Conservation (phyloP, 2,797 vertebrate genomes). For the Tauraco hartlaubi region DNA sequence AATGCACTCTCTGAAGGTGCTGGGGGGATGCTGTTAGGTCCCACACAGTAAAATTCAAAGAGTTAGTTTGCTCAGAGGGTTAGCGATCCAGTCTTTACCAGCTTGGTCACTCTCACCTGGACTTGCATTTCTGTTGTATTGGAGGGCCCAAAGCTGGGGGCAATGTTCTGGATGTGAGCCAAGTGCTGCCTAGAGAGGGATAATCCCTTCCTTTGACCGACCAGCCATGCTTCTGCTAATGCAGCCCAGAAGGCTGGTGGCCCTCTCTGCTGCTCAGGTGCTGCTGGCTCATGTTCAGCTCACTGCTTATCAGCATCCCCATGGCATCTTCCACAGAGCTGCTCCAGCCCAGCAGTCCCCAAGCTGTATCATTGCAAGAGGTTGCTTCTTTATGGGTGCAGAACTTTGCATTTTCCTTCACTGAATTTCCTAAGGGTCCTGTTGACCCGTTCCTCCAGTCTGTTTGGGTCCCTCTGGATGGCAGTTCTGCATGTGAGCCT, state of each 20-base stretch:
- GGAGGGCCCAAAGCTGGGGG: background rate
- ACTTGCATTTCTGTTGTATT: background rate
- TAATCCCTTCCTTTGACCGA: background rate
- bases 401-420: background rate
- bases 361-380: rapidly evolving
- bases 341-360: rapidly evolving
- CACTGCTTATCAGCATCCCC: background rate
- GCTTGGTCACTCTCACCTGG: background rate
- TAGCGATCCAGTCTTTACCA: background rate
- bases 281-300: background rate
- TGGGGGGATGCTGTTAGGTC: background rate
- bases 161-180: background rate
- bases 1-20: rapidly evolving
- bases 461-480: background rate
- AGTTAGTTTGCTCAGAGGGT: background rate
- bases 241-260: background rate
- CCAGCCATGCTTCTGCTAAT: too few relatives aligned
- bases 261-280: background rate
- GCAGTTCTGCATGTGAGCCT: background rate
- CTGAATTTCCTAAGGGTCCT: background rate
- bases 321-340: background rate
- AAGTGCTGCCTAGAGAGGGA: background rate
- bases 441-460: background rate
- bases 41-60: background rate
- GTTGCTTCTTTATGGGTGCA: background rate